These are phyloP conservation scores for Blomia tropicalis DNA, from an alignment of 2,888 invertebrate species.

Conservation along the genomic window DNA sequence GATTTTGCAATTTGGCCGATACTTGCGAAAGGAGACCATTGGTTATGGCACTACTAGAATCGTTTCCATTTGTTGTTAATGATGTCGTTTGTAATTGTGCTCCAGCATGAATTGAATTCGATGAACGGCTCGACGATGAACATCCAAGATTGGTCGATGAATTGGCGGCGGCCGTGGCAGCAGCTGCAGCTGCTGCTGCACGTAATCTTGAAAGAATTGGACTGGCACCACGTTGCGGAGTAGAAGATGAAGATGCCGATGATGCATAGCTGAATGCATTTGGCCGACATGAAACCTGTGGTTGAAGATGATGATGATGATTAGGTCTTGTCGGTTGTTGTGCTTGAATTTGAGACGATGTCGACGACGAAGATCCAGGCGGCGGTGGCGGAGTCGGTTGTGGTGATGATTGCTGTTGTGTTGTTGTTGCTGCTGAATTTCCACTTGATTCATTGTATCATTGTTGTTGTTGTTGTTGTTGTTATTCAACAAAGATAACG, in stretches of 20 bases:
- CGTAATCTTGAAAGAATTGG: slow-evolving; percentile 37
- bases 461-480: too few relatives aligned
- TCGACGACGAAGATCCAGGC: not conserved
- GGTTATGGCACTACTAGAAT: not conserved
- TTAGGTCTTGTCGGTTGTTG: not conserved
- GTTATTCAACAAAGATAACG: not conserved
- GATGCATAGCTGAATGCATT: slow-evolving; percentile 18
- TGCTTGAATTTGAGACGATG: not conserved
- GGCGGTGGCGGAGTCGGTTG: not conserved
- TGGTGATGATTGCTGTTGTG: too few relatives aligned
- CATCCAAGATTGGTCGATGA: not conserved
- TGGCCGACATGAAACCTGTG: not conserved
- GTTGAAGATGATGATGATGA: too few relatives aligned
- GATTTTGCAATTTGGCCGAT: slow-evolving; percentile 69
- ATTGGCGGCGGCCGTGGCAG: not conserved
- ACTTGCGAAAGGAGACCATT: slow-evolving; percentile 36
- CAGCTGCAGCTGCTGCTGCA: not conserved
- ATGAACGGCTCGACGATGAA: too few relatives aligned
- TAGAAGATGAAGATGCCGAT: slow-evolving; percentile 31
- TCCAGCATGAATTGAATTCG: too few relatives aligned
- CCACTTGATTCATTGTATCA: too few relatives aligned
- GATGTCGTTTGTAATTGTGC: not conserved
- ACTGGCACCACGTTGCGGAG: slow-evolving; percentile 39
- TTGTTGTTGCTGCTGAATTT: too few relatives aligned
- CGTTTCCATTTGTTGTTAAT: too few relatives aligned